Conservation (phyloP, 2,797 vertebrate genomes). For the Sandelia bainsii region DNA sequence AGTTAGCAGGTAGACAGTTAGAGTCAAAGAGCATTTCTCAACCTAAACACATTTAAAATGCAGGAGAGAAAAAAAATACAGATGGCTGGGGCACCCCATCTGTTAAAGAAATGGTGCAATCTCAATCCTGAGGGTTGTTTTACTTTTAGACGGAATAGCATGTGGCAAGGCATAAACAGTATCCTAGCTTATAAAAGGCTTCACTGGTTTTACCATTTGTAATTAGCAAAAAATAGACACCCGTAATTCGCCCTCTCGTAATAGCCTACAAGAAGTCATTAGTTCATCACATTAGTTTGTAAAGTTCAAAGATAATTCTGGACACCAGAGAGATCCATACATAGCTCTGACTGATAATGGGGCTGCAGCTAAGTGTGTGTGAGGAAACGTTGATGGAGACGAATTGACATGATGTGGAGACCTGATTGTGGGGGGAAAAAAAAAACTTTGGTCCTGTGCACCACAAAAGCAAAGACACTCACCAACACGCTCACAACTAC, state of each 20-base stretch:
- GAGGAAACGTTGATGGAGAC: conserved; percentile 21
- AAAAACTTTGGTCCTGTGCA: conserved; percentile 19
- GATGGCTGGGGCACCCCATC: conserved; percentile 74
- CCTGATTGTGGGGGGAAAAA: conserved; percentile 15
- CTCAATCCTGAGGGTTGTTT: conserved; percentile 80
- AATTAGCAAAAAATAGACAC: conserved; percentile 85
- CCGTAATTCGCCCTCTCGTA: conserved; percentile 77
- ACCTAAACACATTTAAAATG: conserved; percentile 68
- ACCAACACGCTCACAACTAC: conserved; percentile 35
- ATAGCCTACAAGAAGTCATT: conserved; percentile 79
- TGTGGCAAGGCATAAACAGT: conserved; percentile 82
- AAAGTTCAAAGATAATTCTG: conserved; percentile 81
- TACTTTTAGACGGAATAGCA: conserved; percentile 81
- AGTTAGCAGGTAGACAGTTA: conserved; percentile 52
- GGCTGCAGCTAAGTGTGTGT: conserved; percentile 19
- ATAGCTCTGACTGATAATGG: conserved; percentile 60
- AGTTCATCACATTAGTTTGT: conserved; percentile 79
- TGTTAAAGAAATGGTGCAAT: conserved; percentile 83
- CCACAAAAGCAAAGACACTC: conserved; percentile 44
- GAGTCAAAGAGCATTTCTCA: conserved; percentile 60
- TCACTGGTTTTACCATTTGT: conserved; percentile 83
- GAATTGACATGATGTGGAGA: conserved; percentile 16
- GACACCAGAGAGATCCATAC: conserved; percentile 52
- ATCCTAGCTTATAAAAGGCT: conserved; percentile 82
- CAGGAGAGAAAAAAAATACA: conserved; percentile 48